A percentile compares a stretch with the other conserved stretches of the same genome.
Evolutionary conservation across 1,140 invertebrate species (phyloP).

Genomic region (Gyrodactylus bullatarudis): DNA sequence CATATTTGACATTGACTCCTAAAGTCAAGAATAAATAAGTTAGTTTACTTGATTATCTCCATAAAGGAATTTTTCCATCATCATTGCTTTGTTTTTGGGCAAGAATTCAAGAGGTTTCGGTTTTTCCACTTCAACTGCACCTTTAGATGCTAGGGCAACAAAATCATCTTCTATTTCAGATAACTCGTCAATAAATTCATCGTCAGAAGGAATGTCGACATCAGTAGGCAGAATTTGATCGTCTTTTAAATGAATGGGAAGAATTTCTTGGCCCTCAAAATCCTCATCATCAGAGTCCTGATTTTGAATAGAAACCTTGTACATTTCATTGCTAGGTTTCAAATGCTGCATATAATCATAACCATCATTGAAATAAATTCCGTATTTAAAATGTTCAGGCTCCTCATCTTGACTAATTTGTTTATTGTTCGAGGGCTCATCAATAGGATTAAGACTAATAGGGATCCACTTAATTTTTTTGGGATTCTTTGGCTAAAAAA

Average conservation of each 20-base stretch:
- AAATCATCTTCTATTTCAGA: slow-evolving; percentile 5
- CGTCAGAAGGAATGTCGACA: not conserved
- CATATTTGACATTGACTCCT: not conserved
- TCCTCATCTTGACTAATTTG: too few relatives aligned
- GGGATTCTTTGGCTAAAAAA: not conserved
- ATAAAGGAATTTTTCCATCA: not conserved
- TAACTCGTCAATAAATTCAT: not conserved
- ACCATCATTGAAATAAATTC: slow-evolving; percentile 4
- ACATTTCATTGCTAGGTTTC: not conserved
- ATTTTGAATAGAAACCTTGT: not conserved
- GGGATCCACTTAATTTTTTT: not conserved
- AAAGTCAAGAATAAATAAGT: too few relatives aligned
- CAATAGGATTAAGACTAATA: not conserved
- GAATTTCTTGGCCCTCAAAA: not conserved
- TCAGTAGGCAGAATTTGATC: not conserved
- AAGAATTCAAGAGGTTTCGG: too few relatives aligned
- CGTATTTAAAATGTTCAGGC: slow-evolving; percentile 6
- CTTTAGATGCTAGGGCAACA: not conserved
- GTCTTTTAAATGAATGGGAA: not conserved
- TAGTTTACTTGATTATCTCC: not conserved
- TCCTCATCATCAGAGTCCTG: not conserved
- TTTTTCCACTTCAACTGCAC: too few relatives aligned
- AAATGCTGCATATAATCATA: slow-evolving; percentile 5
- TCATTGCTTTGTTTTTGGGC: too few relatives aligned
- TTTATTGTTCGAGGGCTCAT: not conserved